Base-by-base conservation (phyloP, 2,113 vertebrate species). In the Bos indicus region DNA sequence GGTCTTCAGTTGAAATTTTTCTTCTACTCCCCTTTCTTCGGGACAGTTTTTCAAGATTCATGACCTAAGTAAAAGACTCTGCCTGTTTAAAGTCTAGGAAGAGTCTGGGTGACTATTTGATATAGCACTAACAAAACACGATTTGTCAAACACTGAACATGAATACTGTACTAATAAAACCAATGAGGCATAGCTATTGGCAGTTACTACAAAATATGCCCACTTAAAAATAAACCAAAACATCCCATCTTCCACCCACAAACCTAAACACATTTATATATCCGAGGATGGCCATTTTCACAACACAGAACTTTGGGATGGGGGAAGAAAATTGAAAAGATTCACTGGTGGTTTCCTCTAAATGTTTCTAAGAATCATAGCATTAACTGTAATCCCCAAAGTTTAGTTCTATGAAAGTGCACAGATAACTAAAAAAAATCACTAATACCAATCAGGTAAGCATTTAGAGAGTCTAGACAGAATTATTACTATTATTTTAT, bases 141-240 rank as follows among this genome's bases (percentile, higher is more conserved):
- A 10, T 85, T 91, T 25, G 4, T 95, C 95, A 97, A 88, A 90
- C 59, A 82, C 6, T 26, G 40, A 77, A 85, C 25, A 19, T n/a
- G 30, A 95, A 81, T 14, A 46, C 56, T 16, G 13, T 33, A 77
- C 4, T 3, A 40, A 94, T 91, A 94, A 96, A 96, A 94, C 12
- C n/a, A 97, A 40, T 83, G 60, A 85, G 40, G n/a, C 84, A 0
- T 33, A 81, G 33, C 33, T 88, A 7, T 17, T 74, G 30, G 25
- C 25, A 85, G n/a, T 87, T 90, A 85, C 28, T 83, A 51, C 30
- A 88, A 97, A 88, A 90, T 59, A 7, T 25, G 2, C 16, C 33
- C 60, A 10, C 26, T 77, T 92, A 74, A 94, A 95, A 97, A 90
- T 90, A 81, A 97, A 36, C 36, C 25, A 26, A 83, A 92, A 36